Base-by-base conservation (phyloP, 2,113 vertebrate genomes). In the Colius striatus region DNA sequence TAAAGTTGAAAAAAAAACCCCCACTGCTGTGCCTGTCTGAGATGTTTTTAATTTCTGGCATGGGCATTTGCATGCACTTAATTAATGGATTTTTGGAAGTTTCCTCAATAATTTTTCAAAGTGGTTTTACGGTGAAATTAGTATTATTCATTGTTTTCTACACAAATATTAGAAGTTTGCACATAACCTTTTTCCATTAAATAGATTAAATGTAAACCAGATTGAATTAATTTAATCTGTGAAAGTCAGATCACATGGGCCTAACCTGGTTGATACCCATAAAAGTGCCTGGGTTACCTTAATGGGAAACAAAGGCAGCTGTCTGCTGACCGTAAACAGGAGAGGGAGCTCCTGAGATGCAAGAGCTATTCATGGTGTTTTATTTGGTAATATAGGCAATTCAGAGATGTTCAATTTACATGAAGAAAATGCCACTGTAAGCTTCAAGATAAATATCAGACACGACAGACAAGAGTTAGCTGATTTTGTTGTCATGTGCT, bases 271-370 rank as follows among this genome's bases (percentile, higher is more conserved):
- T 70, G 41, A 63, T 48, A 84, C 38, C 53, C 29, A 1, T 32
- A 30, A 29, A 72, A 77, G 18, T 45, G 7, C 48, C 43, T 60
- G 65, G 20, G 16, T 77, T 78, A 63, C 34, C 36, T 73, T 83
- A 48, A 48, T 0, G 48, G 38, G 29, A 63, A 21, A 47, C 8
- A 54, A 60, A 53, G 54, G 14, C 18, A 8, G 6, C 27, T 48
- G 20, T 25, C 61, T 89, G 45, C 79, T 92, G 77, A 79, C 86
- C 53, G 0, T 70, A 92, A 94, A 94, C 95, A 95, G 91, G 86
- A 96, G 92, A 93, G 92, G 92, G 91, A 95, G 91, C 96, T 94
- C 94, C 84, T 94, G 89, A 95, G 89, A 91, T 92, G 66, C 57
- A 93, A 78, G 95, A 92, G 61, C 41, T 93, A 36, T 48, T 63